Percentiles rank a stretch among this genome's conserved stretches.
Evolutionary conservation across 2,888 invertebrate genomes (phyloP).

Genomic region (Diogma glabrata): DNA sequence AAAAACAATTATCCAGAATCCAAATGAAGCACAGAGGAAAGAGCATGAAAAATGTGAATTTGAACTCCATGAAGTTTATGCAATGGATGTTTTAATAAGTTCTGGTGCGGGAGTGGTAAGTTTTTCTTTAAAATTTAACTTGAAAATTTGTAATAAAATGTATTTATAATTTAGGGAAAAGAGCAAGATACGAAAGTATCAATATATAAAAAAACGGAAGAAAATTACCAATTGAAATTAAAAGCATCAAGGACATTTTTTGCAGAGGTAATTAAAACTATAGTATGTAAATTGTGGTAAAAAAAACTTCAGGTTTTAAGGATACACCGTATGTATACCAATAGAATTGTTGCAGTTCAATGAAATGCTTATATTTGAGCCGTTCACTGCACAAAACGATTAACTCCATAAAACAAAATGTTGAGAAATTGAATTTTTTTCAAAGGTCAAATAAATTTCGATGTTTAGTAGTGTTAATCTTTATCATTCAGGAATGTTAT

Average conservation of each 20-base stretch:
- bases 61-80: conserved; percentile 95
- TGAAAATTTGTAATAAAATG: conserved; percentile 4
- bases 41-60: conserved; percentile 95
- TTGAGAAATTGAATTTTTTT: too few relatives aligned
- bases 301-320: too few relatives aligned
- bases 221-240: conserved; percentile 91
- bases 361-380: too few relatives aligned
- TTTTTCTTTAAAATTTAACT: conserved; percentile 17
- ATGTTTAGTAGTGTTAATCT: too few relatives aligned
- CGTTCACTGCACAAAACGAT: too few relatives aligned
- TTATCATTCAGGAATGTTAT: too few relatives aligned
- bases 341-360: too few relatives aligned
- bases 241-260: conserved; percentile 91
- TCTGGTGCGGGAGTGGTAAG: conserved; percentile 86
- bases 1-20: conserved; percentile 95
- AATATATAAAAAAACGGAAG: conserved; percentile 97
- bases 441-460: too few relatives aligned
- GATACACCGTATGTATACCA: too few relatives aligned
- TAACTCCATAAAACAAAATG: too few relatives aligned
- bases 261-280: conserved; percentile 50
- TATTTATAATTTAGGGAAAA: conserved; percentile 48
- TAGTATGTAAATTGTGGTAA: too few relatives aligned
- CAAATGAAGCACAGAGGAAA: conserved; percentile 90
- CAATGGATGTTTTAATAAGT: conserved; percentile 94
- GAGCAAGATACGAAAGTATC: conserved; percentile 93